Evolutionary conservation across 1,140 invertebrate species (phyloP).

Genomic region (Procambarus clarkii): DNA sequence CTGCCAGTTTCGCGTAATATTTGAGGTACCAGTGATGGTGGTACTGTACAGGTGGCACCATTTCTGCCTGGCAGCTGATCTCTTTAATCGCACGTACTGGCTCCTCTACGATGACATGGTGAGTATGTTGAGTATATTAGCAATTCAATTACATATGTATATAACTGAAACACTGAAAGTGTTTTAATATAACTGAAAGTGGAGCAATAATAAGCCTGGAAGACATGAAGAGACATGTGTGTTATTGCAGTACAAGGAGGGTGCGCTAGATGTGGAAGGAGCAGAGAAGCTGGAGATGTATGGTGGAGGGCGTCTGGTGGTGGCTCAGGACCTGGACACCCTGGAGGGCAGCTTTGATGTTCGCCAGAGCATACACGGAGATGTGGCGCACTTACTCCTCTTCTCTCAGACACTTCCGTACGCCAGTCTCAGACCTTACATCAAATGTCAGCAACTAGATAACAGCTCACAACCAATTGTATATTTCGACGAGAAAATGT

Average conservation of each 20-base stretch:
- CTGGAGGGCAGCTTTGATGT: slow-evolving; percentile 10
- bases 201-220: too few species aligned
- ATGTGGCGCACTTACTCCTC: background rate
- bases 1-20: background rate
- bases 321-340: background rate
- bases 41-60: background rate
- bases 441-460: background rate
- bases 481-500: slow-evolving; percentile 7
- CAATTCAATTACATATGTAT: background rate
- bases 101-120: background rate
- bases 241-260: background rate
- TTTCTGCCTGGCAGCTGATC: background rate
- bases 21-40: background rate
- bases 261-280: background rate
- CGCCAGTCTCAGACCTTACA: background rate
- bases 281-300: background rate
- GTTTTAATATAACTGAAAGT: too few species aligned
- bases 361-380: slow-evolving; percentile 14
- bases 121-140: background rate
- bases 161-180: background rate
- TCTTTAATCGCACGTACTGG: background rate
- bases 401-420: background rate
- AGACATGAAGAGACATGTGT: too few species aligned
- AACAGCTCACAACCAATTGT: background rate
- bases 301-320: background rate